These are phyloP conservation scores for Periparus ater DNA, from an alignment of 2,797 vertebrate species.

Conservation along the genomic window DNA sequence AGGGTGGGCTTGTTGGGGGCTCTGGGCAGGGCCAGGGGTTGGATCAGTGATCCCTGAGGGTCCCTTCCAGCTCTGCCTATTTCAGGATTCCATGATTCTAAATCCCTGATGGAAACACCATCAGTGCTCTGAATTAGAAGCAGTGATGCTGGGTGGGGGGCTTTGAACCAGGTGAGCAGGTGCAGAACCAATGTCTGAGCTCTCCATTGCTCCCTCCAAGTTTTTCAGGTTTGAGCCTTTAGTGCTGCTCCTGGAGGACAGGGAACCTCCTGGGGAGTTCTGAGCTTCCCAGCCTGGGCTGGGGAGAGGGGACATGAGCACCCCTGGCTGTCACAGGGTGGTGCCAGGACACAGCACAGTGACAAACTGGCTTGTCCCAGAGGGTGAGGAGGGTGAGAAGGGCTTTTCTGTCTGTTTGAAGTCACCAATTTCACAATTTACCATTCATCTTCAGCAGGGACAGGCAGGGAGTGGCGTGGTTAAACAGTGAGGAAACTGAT, in stretches of 20 bases:
- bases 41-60: rapidly evolving
- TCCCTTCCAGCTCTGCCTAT: not conserved
- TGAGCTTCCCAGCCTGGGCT: not conserved
- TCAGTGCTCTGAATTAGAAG: not conserved
- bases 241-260: not conserved
- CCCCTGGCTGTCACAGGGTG: not conserved
- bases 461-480: not conserved
- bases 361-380: rapidly evolving
- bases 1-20: not conserved
- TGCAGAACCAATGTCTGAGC: not conserved
- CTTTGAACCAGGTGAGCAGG: not conserved
- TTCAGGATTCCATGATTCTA: not conserved
- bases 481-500: constrained; percentile 30
- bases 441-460: not conserved
- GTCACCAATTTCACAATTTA: not conserved
- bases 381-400: not conserved
- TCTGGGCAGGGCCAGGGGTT: not conserved
- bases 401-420: not conserved
- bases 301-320: not conserved
- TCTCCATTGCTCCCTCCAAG: not conserved
- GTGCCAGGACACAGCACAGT: rapidly evolving
- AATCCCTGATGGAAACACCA: not conserved
- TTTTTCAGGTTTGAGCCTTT: not conserved
- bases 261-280: not conserved
- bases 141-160: not conserved